Evolutionary conservation across 2,888 invertebrate genomes (phyloP), one percentile per base, ranked within the genome.

Genomic region (Papilio gigon): DNA sequence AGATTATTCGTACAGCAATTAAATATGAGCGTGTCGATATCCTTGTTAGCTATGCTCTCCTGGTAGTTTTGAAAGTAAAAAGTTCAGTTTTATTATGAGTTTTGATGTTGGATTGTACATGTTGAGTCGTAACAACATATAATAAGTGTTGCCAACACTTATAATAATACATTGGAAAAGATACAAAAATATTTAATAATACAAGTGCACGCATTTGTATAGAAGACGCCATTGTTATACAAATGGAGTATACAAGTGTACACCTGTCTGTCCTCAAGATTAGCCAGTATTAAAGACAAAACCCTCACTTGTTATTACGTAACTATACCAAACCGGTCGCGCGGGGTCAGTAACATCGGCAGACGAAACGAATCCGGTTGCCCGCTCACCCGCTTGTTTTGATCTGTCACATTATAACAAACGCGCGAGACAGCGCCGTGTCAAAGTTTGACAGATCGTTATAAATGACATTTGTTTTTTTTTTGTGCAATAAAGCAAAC

Each of bases 341-440:
- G 17, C 80, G 79, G 81, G 87, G 87, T 88, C 88, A 87, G 84
- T 87, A 84, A 87, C 87, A 81, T 83, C 80, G 73, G 72, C 44
- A 17, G 58, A 44, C 27, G 37, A 25, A 53, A 53, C 53, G 20
- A 63, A 47, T 47, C 20, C 14, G 63, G 47, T 35, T 20, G 20
- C 30, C 47, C 35, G 47, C 33, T 50, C 27, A 27, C 27, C 53
- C 53, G 53, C 53, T 27, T 53, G 53, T 53, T 53, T 53, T 53
- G 53, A 53, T 53, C n/a, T 30, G 53, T 53, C 53, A 53, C 53
- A 17, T 53, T 30, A n/a, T 30, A 27, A 53, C 50, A 53, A n/a
- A 30, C 53, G 27, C 14, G 17, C 42, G 17, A 50, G 50, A 50
- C 50, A 22, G 25, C 4, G 35, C 22, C 27, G 30, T 53, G 53